Conservation (phyloP, 2,113 vertebrate genomes). For the Odocoileus hemionus region DNA sequence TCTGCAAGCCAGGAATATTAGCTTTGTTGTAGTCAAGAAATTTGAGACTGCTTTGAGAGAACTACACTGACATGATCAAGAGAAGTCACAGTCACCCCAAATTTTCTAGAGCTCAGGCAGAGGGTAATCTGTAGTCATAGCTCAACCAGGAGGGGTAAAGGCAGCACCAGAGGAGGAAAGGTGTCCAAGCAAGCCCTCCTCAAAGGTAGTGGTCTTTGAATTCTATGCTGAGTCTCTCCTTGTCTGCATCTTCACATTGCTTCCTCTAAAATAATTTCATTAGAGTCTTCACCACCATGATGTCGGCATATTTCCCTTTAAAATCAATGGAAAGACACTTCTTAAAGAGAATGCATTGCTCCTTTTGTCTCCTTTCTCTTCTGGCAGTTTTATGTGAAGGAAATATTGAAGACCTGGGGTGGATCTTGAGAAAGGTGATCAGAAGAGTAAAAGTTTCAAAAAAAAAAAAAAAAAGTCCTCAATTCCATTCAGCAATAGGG, state of each 20-base stretch:
- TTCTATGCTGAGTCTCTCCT: neutral
- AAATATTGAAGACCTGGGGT: neutral
- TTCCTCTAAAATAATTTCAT: neutral
- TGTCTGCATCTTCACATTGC: neutral
- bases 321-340: neutral
- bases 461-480: neutral
- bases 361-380: neutral
- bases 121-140: neutral
- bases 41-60: neutral
- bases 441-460: neutral
- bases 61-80: neutral
- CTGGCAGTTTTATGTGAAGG: neutral
- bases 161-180: accelerated
- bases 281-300: neutral
- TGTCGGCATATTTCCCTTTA: neutral
- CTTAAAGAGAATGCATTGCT: neutral
- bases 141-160: neutral
- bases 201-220: neutral
- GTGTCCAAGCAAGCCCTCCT: neutral
- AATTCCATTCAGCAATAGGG: neutral
- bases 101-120: neutral
- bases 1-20: neutral
- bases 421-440: neutral
- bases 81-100: neutral
- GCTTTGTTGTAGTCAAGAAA: neutral